Base-by-base conservation (phyloP, 2,888 invertebrate genomes). In the Augiades crinisus region DNA sequence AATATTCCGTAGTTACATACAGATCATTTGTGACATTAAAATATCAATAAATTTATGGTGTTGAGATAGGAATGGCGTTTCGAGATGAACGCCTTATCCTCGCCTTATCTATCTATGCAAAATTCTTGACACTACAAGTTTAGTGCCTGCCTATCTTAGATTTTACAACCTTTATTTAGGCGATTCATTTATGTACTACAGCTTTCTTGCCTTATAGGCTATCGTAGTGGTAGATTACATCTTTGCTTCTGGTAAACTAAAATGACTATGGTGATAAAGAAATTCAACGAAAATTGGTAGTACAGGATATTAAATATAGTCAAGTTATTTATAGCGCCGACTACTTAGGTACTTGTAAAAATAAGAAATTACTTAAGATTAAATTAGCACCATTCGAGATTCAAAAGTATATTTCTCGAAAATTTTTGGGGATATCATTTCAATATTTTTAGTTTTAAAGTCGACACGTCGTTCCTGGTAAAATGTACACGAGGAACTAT, bases 21-120 rank as follows among this genome's bases (percentile, higher is more conserved):
- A 85, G 86, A 87, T 85, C 83, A 86, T 87, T 86, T 86, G 87
- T 84, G 87, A 84, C 86, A 86, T 85, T 86, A 84, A 84, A 88
- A 88, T 88, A 88, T 87, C 85, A 85, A 86, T 87, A 84, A 67
- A 87, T 87, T 87, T 87, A 88, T 86, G 72, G 84, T 71, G 76
- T 72, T 73, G 75, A 81, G 86, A 87, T 86, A 86, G 75, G 67
- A 68, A 72, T 65, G 69, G 70, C 69, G 70, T 75, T 78, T 75
- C 70, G 65, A 76, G 75, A 72, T 74, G 75, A 72, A 70, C 64
- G 66, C 67, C 68, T 77, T 72, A 64, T 64, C 64, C 55, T 40
- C 50, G 40, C 54, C 47, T 63, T 66, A 65, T 70, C 74, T 75
- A 73, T 71, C 68, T 71, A 72, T 73, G 72, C 71, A 66, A 76